phyloP scores from a whole-genome alignment of 2,797 vertebrate genomes.

The Hemitrygon akajei region DNA sequence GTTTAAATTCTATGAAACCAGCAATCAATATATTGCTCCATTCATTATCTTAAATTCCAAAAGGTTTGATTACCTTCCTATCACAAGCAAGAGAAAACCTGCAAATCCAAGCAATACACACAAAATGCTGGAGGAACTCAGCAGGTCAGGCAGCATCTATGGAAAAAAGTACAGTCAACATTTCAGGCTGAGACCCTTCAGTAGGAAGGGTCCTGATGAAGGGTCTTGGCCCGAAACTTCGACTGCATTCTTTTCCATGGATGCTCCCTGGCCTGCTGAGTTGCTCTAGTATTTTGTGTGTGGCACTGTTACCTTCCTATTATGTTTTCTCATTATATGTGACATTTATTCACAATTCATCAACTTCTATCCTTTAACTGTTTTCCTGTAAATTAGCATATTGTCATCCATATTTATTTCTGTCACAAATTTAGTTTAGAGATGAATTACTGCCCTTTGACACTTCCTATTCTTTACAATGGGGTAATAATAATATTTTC shows the following conservation, averaged over 20 bases:
- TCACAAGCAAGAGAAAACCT: too few relatives aligned
- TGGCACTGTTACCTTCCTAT: neutral
- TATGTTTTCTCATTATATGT: neutral
- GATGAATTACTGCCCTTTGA: neutral
- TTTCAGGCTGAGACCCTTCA: too few relatives aligned
- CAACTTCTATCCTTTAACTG: neutral
- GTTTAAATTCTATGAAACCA: neutral
- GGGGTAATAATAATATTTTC: too few relatives aligned
- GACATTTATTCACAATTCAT: neutral
- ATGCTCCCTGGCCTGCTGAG: too few relatives aligned
- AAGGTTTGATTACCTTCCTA: neutral
- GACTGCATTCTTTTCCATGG: too few relatives aligned
- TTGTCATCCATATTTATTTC: neutral
- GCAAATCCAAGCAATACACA: too few relatives aligned
- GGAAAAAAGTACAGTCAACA: too few relatives aligned
- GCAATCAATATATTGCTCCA: neutral
- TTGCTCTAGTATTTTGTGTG: too few relatives aligned
- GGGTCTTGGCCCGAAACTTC: too few relatives aligned
- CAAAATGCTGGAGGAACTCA: too few relatives aligned
- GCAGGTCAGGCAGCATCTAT: too few relatives aligned
- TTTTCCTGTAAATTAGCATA: neutral
- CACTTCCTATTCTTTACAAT: neutral
- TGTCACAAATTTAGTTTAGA: neutral
- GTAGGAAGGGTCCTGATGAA: too few relatives aligned
- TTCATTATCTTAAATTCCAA: neutral